Conservation (phyloP, 2,888 invertebrate genomes). For the Nemotelus nigrinus region DNA sequence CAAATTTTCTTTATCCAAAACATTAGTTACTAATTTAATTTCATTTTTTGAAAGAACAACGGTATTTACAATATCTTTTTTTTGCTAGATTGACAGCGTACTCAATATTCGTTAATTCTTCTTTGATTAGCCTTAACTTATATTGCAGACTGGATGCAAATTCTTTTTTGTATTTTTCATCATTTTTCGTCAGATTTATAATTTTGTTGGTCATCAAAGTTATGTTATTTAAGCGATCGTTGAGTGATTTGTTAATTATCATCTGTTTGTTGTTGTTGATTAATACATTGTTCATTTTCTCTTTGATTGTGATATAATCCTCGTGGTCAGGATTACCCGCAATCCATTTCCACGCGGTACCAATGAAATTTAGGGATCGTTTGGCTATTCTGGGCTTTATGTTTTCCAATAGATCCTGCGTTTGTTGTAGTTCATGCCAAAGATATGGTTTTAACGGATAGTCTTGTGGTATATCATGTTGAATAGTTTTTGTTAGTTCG, state of each 20-base stretch:
- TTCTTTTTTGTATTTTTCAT: not conserved
- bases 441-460: conserved; percentile 27
- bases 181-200: conserved; percentile 4
- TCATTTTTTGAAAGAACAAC: conserved; percentile 50
- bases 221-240: conserved; percentile 5
- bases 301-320: conserved; percentile 12
- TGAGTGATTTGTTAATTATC: conserved; percentile 15
- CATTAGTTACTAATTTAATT: conserved; percentile 45
- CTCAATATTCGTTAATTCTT: conserved; percentile 48
- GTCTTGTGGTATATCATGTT: conserved; percentile 16
- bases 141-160: conserved; percentile 38
- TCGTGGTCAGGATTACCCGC: conserved; percentile 38
- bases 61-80: conserved; percentile 49
- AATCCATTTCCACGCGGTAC: conserved; percentile 43
- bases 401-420: conserved; percentile 14
- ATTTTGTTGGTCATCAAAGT: conserved; percentile 11
- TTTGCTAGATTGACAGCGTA: conserved; percentile 51
- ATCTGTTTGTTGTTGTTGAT: conserved; percentile 4
- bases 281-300: conserved; percentile 14
- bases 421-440: conserved; percentile 25
- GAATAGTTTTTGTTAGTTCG: conserved; percentile 8
- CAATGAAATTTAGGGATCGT: conserved; percentile 39
- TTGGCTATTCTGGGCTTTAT: conserved; percentile 7
- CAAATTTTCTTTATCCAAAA: no score
- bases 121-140: conserved; percentile 49